Base-by-base conservation (phyloP, 2,888 invertebrate genomes). In the Xylota sylvarum region DNA sequence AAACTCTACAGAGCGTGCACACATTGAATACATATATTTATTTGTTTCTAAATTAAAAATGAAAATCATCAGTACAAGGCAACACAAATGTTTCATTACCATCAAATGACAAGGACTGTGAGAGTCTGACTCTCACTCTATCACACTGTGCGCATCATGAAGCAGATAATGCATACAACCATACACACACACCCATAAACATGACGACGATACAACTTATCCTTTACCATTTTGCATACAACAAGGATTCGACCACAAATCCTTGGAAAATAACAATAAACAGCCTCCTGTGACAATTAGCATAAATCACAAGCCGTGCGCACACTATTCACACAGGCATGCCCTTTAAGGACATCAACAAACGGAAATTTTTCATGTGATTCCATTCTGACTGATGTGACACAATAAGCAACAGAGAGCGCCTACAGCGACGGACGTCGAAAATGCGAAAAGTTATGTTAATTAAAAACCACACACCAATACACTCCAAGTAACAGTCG, bases 251-350 rank as follows among this genome's bases (percentile, higher is more conserved):
- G 67, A 60, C 55, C 65, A 58, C 64, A 80, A 72, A 81, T 67
- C 85, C 85, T 85, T 85, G 80, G 65, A 12, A 65, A 65, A 81
- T 76, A 86, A 82, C 86, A 86, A 86, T 82, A 77, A 82, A 81
- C 73, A 82, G 67, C 82, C 82, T 86, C 82, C 60, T 77, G 62
- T 82, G 77, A 73, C 82, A 86, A 86, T 82, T 86, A 69, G 62
- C 86, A 86, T 86, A 86, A 86, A 82, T 86, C 77, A 86, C 72
- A 86, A 86, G 62, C 62, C 73, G 55, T 35, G 30, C 14, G 73
- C 69, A 72, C 46, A 69, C 37, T 62, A 62, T 77, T 81, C 86
- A 86, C 77, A 73, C 86, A 82, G 50, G 9, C 67, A 78, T 86
- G 73, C 82, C 77, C 86, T 86, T 82, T 86, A 78, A 82, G 86